Conservation (phyloP, 2,888 invertebrate genomes). For the Creontiades dilutus region DNA sequence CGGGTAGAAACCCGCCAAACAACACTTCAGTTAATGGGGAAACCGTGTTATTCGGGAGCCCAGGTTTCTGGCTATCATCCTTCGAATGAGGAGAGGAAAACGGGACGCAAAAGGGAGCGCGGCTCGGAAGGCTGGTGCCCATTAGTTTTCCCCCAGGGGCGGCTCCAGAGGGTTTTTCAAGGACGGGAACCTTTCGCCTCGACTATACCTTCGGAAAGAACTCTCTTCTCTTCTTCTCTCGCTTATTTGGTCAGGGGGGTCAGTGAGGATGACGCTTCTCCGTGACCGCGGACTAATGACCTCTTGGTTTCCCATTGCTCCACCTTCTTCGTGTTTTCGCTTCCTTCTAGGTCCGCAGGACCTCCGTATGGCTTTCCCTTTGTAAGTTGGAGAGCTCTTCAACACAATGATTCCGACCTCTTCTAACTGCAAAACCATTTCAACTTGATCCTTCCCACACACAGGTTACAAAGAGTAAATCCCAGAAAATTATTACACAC, state of each 20-base stretch:
- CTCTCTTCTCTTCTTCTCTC: neutral
- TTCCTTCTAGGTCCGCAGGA: neutral
- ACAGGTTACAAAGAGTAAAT: too few species aligned
- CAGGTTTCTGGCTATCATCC: conserved; percentile 55
- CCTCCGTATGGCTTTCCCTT: neutral
- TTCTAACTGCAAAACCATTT: neutral
- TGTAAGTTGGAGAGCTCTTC: conserved; percentile 1
- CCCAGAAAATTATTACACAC: too few species aligned
- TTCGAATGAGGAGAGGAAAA: conserved; percentile 42
- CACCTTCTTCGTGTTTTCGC: conserved; percentile 40
- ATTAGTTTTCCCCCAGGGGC: conserved; percentile 56
- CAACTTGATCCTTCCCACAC: neutral
- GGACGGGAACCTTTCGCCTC: conserved; percentile 18
- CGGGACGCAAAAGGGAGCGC: neutral
- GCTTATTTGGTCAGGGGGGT: conserved; percentile 44
- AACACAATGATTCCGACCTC: conserved; percentile 1
- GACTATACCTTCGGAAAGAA: neutral
- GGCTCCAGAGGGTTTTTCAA: conserved; percentile 23
- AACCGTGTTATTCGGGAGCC: conserved; percentile 60
- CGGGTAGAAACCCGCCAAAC: conserved; percentile 26
- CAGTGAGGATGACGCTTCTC: conserved; percentile 41
- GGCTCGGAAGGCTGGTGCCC: conserved; percentile 41
- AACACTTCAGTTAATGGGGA: conserved; percentile 66
- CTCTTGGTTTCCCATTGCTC: conserved; percentile 33
- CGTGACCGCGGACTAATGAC: conserved; percentile 60